A percentile compares a stretch with the other conserved stretches of the same genome.
phyloP scores from a whole-genome alignment of 2,797 vertebrate genomes.

The Macropus fuliginosus region DNA sequence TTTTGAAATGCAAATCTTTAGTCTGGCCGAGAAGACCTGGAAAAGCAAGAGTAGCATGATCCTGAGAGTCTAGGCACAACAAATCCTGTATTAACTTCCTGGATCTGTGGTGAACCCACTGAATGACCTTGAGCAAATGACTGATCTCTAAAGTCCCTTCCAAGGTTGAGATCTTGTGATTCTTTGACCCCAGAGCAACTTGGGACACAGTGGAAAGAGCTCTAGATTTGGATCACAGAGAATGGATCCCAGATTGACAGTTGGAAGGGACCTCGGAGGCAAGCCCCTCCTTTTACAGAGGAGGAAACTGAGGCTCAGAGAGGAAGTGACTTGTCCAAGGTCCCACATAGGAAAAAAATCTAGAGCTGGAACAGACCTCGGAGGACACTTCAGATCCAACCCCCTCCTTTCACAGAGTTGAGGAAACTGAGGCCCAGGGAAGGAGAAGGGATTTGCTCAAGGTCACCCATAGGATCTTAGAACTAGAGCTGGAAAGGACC shows the following conservation, averaged over 20 bases:
- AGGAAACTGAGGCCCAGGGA: not conserved
- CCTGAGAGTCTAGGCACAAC: not conserved
- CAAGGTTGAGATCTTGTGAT: not conserved
- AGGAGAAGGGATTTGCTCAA: not conserved
- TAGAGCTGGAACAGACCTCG: not conserved
- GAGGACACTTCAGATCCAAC: not conserved
- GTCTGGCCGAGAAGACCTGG: not conserved
- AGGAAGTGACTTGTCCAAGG: not conserved
- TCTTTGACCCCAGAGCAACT: not conserved
- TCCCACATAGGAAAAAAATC: not conserved
- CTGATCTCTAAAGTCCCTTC: not conserved
- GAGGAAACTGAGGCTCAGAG: not conserved
- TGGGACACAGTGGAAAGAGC: too few species aligned
- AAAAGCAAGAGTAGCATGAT: not conserved
- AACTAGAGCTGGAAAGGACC: not conserved
- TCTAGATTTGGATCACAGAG: too few species aligned
- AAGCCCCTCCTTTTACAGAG: not conserved
- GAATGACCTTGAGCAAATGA: not conserved
- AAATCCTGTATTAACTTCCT: constrained; percentile 7
- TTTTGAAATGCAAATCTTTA: not conserved
- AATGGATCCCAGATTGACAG: not conserved
- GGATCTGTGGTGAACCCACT: not conserved
- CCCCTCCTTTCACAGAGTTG: not conserved
- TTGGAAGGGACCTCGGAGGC: too few species aligned
- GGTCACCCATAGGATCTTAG: not conserved